Evolutionary conservation across 2,113 vertebrate species (phyloP).

Genomic region (Pampusana beccarii): DNA sequence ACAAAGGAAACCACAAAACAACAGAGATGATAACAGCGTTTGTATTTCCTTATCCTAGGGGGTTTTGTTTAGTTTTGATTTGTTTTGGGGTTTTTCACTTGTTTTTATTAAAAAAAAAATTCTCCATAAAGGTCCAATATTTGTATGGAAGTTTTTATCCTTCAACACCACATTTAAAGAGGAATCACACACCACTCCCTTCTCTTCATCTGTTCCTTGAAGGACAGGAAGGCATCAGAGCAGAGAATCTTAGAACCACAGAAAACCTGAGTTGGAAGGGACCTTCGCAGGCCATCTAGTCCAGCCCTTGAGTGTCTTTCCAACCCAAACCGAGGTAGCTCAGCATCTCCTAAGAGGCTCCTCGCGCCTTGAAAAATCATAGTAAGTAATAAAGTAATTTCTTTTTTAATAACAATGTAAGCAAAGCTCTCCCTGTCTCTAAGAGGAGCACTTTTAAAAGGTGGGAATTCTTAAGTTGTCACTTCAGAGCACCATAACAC

Average conservation of each 20-base stretch:
- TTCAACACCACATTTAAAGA: not conserved
- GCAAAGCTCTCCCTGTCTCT: not conserved
- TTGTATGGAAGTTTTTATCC: not conserved
- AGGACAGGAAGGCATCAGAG: not conserved
- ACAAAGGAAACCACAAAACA: not conserved
- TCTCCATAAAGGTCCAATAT: not conserved
- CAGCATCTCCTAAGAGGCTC: not conserved
- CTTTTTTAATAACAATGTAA: not conserved
- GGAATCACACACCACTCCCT: not conserved
- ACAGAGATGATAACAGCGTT: fast-evolving
- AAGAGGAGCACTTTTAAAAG: not conserved
- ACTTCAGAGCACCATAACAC: not conserved
- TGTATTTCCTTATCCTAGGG: not conserved
- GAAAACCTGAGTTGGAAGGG: no score
- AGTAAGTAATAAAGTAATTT: not conserved
- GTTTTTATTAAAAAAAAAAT: no score
- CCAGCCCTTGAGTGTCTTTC: no score
- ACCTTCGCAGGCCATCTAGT: no score
- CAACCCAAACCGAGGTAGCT: not conserved
- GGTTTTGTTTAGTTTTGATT: no score
- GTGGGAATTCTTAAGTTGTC: not conserved
- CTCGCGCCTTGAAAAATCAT: not conserved
- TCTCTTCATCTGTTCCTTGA: not conserved
- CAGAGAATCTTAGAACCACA: not conserved
- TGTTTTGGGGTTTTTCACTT: not conserved